Base-by-base conservation (phyloP, 2,888 invertebrate species). In the Frankliniella fusca region DNA sequence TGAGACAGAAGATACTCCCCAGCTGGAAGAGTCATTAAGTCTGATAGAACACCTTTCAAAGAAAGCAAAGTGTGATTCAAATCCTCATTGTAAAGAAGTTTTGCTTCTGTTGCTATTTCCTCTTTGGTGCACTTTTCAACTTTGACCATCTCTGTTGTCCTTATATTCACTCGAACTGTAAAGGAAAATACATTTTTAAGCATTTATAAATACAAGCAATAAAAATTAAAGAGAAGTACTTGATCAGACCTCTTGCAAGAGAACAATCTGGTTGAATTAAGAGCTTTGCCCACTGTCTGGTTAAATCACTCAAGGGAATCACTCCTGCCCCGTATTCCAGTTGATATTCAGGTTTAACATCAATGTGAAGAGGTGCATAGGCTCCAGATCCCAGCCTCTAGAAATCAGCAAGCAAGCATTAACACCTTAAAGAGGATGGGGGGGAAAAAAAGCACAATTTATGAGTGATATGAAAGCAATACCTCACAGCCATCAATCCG, bases 401-500 rank as follows among this genome's bases (percentile, higher is more conserved):
- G 18, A 7, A 11, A 61, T 20, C 7, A 61, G 8, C 8, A 61
- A 61, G 38, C 61, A 61, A 11, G n/a, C 7, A 18, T 61, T 38
- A 38, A 38, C 38, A 38, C 5, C 5, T 38, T 61, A 12, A 11
- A 61, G 61, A 61, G 1, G 3, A 27, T 27, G 27, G 54, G 23
- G 10, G 7, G 54, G 54, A 54, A 18, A 18, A 15, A 61, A 61
- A 20, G 18, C 61, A 61, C 61, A 76, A 27, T 27, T 0, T 9
- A 76, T 1, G 23, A 70, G 38, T 38, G 38, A 38, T 38, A 23
- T 23, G 23, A 70, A 0, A 23, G 23, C 27, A 23, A 20, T 76
- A 76, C 70, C 70, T 76, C 70, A 76, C 70, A 76, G 27, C 70
- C 70, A 76, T 76, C 70, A 76, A 23, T 12, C 9, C 12, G 70